Evolutionary conservation across 2,113 vertebrate genomes (phyloP).

Genomic region (Pogona vitticeps): DNA sequence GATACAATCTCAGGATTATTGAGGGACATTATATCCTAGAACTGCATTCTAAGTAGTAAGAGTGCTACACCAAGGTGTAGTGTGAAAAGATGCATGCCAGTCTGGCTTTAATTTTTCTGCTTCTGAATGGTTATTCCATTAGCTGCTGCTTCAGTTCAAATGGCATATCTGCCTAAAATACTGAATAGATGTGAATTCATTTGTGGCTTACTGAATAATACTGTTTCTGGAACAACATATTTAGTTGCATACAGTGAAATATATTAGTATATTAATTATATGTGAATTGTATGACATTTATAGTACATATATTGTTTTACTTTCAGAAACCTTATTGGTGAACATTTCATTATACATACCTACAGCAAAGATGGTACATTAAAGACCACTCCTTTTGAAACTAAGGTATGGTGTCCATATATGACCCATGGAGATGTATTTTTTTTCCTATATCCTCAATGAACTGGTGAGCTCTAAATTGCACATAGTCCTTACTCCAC

Average conservation of each 20-base stretch:
- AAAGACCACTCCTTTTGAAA: conserved; percentile 44
- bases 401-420: conserved; percentile 50
- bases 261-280: conserved; percentile 34
- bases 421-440: background rate
- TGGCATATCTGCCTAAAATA: background rate
- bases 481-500: too few relatives aligned
- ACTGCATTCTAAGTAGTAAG: background rate
- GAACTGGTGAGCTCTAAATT: background rate
- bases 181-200: background rate
- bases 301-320: background rate
- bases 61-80: too few relatives aligned
- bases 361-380: conserved; percentile 66
- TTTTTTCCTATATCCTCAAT: background rate
- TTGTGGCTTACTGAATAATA: background rate
- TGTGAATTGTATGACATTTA: background rate
- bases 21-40: background rate
- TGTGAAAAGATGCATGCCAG: background rate
- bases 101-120: background rate
- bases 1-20: background rate
- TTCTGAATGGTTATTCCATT: background rate
- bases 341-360: conserved; percentile 65
- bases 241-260: conserved; percentile 32
- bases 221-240: conserved; percentile 21
- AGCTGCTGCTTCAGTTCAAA: background rate
- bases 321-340: conserved; percentile 69